Evolutionary conservation across 1,140 invertebrate species (phyloP), one percentile per base, ranked within the genome.

Genomic region (Globodera rostochiensis): DNA sequence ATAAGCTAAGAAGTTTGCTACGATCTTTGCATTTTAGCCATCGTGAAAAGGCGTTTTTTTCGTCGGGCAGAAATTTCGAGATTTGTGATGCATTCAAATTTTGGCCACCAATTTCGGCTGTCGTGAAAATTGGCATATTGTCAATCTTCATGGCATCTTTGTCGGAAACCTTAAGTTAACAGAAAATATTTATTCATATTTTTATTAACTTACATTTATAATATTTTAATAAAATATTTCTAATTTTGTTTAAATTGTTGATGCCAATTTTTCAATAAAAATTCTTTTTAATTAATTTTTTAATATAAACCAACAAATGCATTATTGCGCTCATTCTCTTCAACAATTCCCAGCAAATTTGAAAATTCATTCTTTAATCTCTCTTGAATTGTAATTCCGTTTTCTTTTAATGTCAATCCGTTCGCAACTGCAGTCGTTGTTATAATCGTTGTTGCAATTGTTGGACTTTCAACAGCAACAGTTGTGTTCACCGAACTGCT

Each of bases 11-110:
- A 13, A 64, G 5, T 64, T 64, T 64, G 57, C 57, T 64, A 64
- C 57, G 57, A 64, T 64, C 57, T 64, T 64, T 19, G 57, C 57
- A 64, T 64, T 64, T 64, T 19, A 64, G 57, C 57, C 57, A 64
- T 64, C 57, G 57, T 19, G 57, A 64, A 19, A 64, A 64, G 13
- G 19, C 57, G 19, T 19, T 64, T 6, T 64, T 64, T 19, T 64
- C 15, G 15, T 64, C 57, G 6, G 57, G 11, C 11, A 36, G 36
- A 36, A 64, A 64, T 64, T 64, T 64, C 19, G 57, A n/a, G 19
- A 19, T 6, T 19, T 64, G 57, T 15, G 57, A 64, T 19, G 11
- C 57, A 64, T 64, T 64, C 57, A 64, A 19, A 64, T 64, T 64
- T 64, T 64, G 11, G 57, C 8, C 53, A 11, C 53, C 53, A 53